Evolutionary conservation across 2,797 vertebrate species (phyloP), one percentile per base, ranked within the genome.

Genomic region (Enteromius paludinosus): DNA sequence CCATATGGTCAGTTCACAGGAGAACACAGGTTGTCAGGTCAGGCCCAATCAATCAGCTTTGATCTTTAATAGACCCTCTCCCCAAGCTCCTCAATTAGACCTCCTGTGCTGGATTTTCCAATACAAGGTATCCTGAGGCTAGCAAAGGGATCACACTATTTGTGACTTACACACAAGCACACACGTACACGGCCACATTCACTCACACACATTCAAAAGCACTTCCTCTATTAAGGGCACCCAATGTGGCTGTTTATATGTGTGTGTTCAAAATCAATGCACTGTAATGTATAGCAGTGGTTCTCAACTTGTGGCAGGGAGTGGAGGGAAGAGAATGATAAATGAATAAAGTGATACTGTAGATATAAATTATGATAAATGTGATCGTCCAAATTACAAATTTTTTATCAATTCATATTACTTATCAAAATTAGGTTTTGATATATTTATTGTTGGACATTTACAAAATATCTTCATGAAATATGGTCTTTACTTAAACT

Each of bases 21-120:
- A 87, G 86, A 89, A 88, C 86, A 85, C 33, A 69, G 85, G 87
- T 89, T 88, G 86, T 79, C 84, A 86, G 89, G 86, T 90, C 87
- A 86, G 87, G 85, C 83, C 85, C 88, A 87, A 90, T 90, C 89
- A 90, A 89, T 90, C 89, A 83, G 87, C 86, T 89, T 88, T 90
- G 88, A 84, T 90, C 89, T 89, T 89, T 90, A 90, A 89, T 86
- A 88, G 87, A 87, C 88, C 85, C 86, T 81, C 77, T 87, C 83
- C 61, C 65, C 77, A 83, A 82, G 78, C 81, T 87, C 87, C 84
- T 87, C 87, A 85, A 86, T 89, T 88, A 88, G 85, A 87, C 87
- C 86, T 86, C 54, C 84, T 85, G 87, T 79, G 73, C 80, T 72
- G 82, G 65, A 86, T 86, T 89, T 85, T 90, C 89, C 88, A 43